Percentiles rank a stretch among this genome's conserved stretches.
These are phyloP conservation scores for Meteorus colon DNA, from an alignment of 2,888 invertebrate genomes.

Conservation along the genomic window DNA sequence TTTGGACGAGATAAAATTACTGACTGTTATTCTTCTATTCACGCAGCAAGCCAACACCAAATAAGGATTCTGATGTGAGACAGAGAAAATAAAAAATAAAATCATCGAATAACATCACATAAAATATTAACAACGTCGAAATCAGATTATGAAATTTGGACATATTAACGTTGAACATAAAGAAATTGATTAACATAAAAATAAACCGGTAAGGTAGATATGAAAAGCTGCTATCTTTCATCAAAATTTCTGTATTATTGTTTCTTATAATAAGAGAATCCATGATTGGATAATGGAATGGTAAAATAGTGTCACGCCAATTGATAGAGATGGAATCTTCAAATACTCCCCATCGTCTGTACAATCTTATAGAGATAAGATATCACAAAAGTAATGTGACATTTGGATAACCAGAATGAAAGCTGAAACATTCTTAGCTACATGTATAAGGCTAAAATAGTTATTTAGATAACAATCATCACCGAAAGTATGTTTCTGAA, in stretches of 20 bases:
- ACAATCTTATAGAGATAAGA: neutral
- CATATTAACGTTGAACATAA: neutral
- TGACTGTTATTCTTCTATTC: conserved; percentile 45
- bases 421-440: neutral
- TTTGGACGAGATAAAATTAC: neutral
- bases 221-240: neutral
- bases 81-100: conserved; percentile 67
- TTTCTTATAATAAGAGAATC: neutral
- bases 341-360: neutral
- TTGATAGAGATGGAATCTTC: neutral
- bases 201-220: neutral
- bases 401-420: neutral
- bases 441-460: neutral
- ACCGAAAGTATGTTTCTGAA: neutral
- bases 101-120: neutral
- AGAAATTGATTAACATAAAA: neutral
- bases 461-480: neutral
- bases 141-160: conserved; percentile 50
- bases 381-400: neutral
- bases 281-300: neutral
- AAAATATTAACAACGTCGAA: conserved; percentile 47
- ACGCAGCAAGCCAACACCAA: conserved; percentile 69
- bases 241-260: neutral
- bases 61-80: conserved; percentile 71
- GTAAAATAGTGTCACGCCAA: neutral